Evolutionary conservation across 2,888 invertebrate species (phyloP).

Genomic region (Ophion slaviceki): DNA sequence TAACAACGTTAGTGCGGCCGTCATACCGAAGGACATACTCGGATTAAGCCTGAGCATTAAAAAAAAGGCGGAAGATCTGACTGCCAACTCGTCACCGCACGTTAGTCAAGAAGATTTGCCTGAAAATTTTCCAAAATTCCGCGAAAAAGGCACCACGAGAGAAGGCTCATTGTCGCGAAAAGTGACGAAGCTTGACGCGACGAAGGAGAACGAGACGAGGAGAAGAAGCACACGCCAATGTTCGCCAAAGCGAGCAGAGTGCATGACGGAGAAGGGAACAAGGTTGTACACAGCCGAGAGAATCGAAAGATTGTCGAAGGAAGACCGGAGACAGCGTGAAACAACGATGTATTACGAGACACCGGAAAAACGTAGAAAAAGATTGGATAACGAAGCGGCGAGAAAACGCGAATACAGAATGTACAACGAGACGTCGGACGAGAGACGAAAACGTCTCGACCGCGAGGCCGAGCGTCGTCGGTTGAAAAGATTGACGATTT

Average conservation of each 20-base stretch:
- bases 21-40: constrained; percentile 70
- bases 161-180: no score
- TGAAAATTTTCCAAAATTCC: neutral
- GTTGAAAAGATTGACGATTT: constrained; percentile 75
- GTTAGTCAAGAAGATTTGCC: constrained; percentile 48
- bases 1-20: constrained; percentile 71
- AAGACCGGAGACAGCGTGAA: constrained; percentile 75
- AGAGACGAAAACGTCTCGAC: constrained; percentile 76
- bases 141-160: neutral
- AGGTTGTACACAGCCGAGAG: constrained; percentile 73
- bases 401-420: constrained; percentile 77
- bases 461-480: constrained; percentile 77
- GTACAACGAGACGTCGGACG: constrained; percentile 78
- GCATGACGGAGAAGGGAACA: constrained; percentile 76
- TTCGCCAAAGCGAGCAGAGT: constrained; percentile 73
- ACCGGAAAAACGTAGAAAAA: constrained; percentile 77
- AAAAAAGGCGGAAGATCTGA: constrained; percentile 67
- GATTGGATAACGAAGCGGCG: constrained; percentile 77
- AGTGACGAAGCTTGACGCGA: neutral
- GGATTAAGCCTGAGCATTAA: constrained; percentile 73
- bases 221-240: constrained; percentile 39
- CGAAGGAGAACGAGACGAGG: constrained; percentile 13
- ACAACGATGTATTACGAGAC: constrained; percentile 78
- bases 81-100: constrained; percentile 70
- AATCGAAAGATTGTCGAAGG: constrained; percentile 72